These are phyloP conservation scores for Pogonomyrmex barbatus DNA, from an alignment of 1,140 invertebrate species.

Conservation along the genomic window DNA sequence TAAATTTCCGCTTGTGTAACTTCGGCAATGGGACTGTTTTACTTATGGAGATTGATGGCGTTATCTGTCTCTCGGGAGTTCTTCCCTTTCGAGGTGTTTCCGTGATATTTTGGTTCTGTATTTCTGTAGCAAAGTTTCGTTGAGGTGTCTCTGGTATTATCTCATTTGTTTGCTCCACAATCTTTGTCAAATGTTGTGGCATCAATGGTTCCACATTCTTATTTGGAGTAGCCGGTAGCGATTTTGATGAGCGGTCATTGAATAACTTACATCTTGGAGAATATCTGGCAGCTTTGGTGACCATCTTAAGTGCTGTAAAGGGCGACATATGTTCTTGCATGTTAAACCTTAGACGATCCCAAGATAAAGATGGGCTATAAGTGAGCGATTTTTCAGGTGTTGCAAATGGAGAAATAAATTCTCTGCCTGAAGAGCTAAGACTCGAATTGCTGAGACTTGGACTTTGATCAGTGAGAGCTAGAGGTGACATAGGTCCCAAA, in stretches of 20 bases:
- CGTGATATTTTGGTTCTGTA: slow-evolving; percentile 60
- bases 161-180: slow-evolving; percentile 51
- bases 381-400: slow-evolving; percentile 71
- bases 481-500: slow-evolving; percentile 81
- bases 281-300: slow-evolving; percentile 70
- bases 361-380: slow-evolving; percentile 30
- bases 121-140: slow-evolving; percentile 67
- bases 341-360: slow-evolving; percentile 70
- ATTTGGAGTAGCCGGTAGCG: slow-evolving; percentile 33
- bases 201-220: slow-evolving; percentile 12
- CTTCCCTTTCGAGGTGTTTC: slow-evolving; percentile 79
- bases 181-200: not conserved
- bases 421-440: slow-evolving; percentile 74
- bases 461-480: slow-evolving; percentile 75
- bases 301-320: slow-evolving; percentile 75
- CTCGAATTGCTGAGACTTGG: slow-evolving; percentile 41
- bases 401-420: slow-evolving; percentile 71
- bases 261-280: slow-evolving; percentile 67
- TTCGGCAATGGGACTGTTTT: slow-evolving; percentile 76
- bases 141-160: slow-evolving; percentile 78
- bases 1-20: slow-evolving; percentile 79
- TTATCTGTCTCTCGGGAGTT: slow-evolving; percentile 75
- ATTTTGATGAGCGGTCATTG: slow-evolving; percentile 53
- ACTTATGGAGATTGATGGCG: slow-evolving; percentile 78
- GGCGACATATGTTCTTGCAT: slow-evolving; percentile 61